Percentiles rank a stretch among this genome's conserved stretches.
Conservation (phyloP, 2,888 invertebrate species). For the Callimorpha dominula region DNA sequence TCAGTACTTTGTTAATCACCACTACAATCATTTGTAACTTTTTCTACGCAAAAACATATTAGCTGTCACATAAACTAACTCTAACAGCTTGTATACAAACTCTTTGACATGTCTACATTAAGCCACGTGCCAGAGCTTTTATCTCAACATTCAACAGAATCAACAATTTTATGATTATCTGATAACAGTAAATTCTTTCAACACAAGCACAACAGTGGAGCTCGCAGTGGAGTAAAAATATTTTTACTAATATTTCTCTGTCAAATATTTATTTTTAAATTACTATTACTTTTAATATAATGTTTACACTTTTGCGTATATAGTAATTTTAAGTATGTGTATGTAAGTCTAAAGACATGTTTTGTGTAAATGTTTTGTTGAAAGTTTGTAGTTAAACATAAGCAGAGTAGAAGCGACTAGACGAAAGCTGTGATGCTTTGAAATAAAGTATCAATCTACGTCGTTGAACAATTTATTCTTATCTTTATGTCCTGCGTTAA, state of each 20-base stretch:
- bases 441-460: slow-evolving; percentile 29
- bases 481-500: slow-evolving; percentile 45
- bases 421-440: background rate
- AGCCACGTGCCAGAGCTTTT: background rate
- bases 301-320: too few relatives aligned
- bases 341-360: background rate
- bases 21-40: slow-evolving; percentile 15
- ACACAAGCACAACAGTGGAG: background rate
- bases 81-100: slow-evolving; percentile 21
- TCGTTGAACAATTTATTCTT: slow-evolving; percentile 37
- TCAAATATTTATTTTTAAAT: too few relatives aligned
- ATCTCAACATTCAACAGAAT: slow-evolving; percentile 4
- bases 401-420: background rate
- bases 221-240: background rate
- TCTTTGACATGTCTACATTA: slow-evolving; percentile 14
- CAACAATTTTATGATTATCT: background rate
- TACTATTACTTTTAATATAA: too few relatives aligned
- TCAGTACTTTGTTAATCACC: slow-evolving; percentile 18
- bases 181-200: background rate
- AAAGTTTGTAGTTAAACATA: background rate
- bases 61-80: slow-evolving; percentile 15
- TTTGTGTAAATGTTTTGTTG: background rate
- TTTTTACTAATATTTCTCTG: too few relatives aligned
- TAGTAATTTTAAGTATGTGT: too few relatives aligned
- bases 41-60: slow-evolving; percentile 16